phyloP scores from a whole-genome alignment of 2,113 vertebrate species.

The Labeo catla region DNA sequence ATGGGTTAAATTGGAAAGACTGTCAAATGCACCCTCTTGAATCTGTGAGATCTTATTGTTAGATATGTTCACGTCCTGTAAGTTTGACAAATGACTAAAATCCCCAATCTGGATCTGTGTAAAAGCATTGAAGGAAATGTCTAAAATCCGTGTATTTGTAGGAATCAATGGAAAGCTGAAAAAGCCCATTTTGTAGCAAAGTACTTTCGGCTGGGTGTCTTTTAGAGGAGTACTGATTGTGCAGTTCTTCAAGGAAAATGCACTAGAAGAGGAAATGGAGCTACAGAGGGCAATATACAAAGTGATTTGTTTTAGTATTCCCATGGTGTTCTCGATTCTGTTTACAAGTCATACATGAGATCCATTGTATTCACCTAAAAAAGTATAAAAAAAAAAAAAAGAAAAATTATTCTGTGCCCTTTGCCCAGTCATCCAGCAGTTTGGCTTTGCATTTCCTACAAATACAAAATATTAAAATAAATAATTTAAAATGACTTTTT shows the following conservation, averaged over 20 bases:
- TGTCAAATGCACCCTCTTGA: constrained; percentile 26
- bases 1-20: constrained; percentile 45
- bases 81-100: constrained; percentile 47
- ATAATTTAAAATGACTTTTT: background rate
- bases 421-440: background rate
- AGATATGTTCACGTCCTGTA: constrained; percentile 41
- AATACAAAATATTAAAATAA: background rate
- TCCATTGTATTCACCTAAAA: background rate
- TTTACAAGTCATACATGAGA: background rate
- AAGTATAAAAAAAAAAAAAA: no score
- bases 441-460: background rate
- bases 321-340: background rate
- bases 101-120: constrained; percentile 36
- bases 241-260: constrained; percentile 56
- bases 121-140: constrained; percentile 51
- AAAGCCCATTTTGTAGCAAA: constrained; percentile 51
- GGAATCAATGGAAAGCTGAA: constrained; percentile 33
- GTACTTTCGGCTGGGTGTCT: constrained; percentile 24
- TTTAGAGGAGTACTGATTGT: constrained; percentile 7
- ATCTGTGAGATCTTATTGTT: constrained; percentile 49
- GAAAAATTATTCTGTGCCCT: background rate
- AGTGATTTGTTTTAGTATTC: background rate
- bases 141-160: constrained; percentile 1
- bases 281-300: background rate
- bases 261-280: background rate